Evolutionary conservation across 2,797 vertebrate species (phyloP), one percentile per base, ranked within the genome.

Genomic region (Mormyrus hasselquistii): DNA sequence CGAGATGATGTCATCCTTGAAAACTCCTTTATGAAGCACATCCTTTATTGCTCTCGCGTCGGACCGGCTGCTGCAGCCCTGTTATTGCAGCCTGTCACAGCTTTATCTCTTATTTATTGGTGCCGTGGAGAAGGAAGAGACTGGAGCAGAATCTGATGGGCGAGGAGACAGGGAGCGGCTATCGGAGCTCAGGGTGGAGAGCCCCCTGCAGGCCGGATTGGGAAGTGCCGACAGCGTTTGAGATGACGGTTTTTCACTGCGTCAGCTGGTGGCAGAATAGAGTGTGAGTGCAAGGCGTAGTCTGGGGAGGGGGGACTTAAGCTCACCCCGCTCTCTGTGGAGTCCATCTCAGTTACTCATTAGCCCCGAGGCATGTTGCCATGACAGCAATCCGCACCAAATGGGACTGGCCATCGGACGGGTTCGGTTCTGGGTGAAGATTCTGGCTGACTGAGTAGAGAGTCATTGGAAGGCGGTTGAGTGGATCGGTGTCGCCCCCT

Each of bases 21-120:
- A 53, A 62, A 55, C 62, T 57, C 85, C 59, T 89, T 86, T 86
- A 89, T 86, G 59, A 86, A 89, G 85, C 53, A 38, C 53, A 52
- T 87, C 59, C 65, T 87, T 88, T 86, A 85, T 86, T 90, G 82
- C 79, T 84, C 57, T 85, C 25, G 34, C 87, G 22, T 50, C 55
- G 52, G 49, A 88, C 25, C 76, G 50, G 29, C 57, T 85, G 86
- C 57, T 86, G 88, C 87, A 52, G 90, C 29, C 4, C 10, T 79
- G 89, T 86, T 86, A 82, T 89, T 89, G 69, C 53, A 82, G 34
- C 87, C 90, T 88, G 87, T 59, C 90, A 88, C 82, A 59, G 38
- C 10, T 85, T 89, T 89, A 88, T 88, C 88, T 89, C 52, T 89
- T 90, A 89, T 90, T 89, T 89, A 89, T 89, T 73, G 62, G 38